A percentile compares a stretch with the other conserved stretches of the same genome.
Conservation (phyloP, 2,113 vertebrate species). For the Shinisaurus crocodilurus region DNA sequence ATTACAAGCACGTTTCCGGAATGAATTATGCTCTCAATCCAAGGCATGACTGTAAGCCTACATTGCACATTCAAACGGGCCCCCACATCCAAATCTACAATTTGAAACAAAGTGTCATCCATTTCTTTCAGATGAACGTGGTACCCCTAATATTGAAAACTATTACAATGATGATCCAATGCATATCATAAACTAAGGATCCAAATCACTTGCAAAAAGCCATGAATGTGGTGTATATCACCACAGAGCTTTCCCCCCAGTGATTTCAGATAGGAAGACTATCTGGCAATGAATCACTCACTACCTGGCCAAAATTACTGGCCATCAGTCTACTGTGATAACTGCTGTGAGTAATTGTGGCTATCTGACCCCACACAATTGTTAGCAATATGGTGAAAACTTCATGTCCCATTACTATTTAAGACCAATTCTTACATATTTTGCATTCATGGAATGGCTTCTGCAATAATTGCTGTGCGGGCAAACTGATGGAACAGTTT, state of each 20-base stretch:
- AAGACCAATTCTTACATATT: background rate
- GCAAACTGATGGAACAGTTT: background rate
- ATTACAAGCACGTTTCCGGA: too few relatives aligned
- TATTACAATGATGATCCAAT: background rate
- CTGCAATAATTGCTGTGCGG: background rate
- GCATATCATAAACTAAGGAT: background rate
- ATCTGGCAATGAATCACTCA: background rate
- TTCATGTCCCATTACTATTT: background rate
- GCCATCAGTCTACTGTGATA: background rate
- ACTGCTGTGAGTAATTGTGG: background rate
- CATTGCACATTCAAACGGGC: background rate
- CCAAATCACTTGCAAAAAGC: background rate
- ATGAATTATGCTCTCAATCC: too few relatives aligned
- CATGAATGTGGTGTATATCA: background rate
- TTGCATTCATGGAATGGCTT: background rate
- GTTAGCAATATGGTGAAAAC: background rate
- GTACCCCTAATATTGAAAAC: background rate
- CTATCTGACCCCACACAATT: background rate
- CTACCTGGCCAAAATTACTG: background rate
- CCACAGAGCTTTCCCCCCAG: background rate
- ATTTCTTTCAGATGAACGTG: background rate
- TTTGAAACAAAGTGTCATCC: background rate
- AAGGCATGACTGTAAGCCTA: background rate
- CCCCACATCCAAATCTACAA: background rate
- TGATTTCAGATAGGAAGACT: background rate